Evolutionary conservation across 2,888 invertebrate species (phyloP).

Genomic region (Ichneumoninae sp.): DNA sequence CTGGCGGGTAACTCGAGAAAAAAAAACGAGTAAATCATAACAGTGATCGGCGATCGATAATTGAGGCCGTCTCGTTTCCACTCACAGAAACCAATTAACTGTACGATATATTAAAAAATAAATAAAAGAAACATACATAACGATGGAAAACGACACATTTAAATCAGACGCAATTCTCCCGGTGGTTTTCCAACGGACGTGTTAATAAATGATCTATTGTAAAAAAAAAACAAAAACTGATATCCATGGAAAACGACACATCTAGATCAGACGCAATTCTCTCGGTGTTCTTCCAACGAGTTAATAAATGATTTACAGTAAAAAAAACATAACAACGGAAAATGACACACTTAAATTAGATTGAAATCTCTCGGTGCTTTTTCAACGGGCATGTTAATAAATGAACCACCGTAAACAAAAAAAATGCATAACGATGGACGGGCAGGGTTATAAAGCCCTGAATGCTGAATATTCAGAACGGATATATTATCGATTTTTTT

Average conservation of each 20-base stretch:
- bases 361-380: background rate
- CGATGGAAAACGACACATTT: background rate
- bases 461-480: background rate
- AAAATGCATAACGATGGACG: background rate
- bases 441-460: background rate
- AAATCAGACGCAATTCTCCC: background rate
- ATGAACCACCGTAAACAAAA: background rate
- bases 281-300: background rate
- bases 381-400: background rate
- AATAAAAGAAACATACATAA: background rate
- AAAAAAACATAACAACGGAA: background rate
- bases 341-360: background rate
- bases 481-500: background rate
- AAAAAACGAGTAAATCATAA: background rate
- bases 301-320: background rate
- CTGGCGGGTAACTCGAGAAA: background rate
- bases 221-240: background rate
- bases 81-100: background rate
- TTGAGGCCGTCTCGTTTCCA: background rate
- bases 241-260: background rate
- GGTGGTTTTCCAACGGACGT: background rate
- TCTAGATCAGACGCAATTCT: background rate
- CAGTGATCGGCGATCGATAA: background rate
- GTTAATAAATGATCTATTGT: background rate
- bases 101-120: background rate